Percentiles rank a stretch among this genome's conserved stretches.
phyloP scores from a whole-genome alignment of 2,113 vertebrate species.

The Meleagris gallopavo region DNA sequence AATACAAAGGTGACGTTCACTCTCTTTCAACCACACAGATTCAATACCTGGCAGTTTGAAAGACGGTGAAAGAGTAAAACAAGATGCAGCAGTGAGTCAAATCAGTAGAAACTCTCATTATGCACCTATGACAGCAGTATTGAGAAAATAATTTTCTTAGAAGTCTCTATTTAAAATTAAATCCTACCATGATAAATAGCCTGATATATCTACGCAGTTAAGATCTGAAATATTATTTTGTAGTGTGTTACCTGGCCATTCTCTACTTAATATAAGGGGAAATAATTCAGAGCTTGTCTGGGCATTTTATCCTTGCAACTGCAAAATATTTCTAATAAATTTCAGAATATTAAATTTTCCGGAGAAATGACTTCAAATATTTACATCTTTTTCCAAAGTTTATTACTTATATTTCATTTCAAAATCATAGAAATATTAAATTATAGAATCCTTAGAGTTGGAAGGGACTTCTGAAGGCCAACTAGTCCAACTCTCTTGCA shows the following conservation, averaged over 20 bases:
- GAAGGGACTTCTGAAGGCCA: too few species aligned
- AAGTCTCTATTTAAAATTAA: background rate
- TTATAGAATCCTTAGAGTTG: too few species aligned
- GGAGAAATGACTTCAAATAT: background rate
- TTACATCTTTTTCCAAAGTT: background rate
- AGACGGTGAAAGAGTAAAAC: background rate
- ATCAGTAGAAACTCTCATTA: background rate
- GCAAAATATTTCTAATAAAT: background rate
- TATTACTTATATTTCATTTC: background rate
- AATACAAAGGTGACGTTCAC: background rate
- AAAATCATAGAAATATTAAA: background rate
- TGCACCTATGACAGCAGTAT: background rate
- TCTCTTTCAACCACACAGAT: background rate
- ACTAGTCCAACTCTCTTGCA: too few species aligned
- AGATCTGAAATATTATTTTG: background rate
- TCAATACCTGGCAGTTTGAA: background rate
- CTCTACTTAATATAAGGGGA: background rate
- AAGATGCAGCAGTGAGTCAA: background rate
- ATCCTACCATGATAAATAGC: background rate
- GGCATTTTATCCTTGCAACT: background rate
- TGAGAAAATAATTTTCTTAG: slow-evolving; percentile 1
- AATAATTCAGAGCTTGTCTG: background rate
- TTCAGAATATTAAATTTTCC: background rate
- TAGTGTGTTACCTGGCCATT: background rate
- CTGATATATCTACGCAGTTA: background rate